Conservation (phyloP, 2,113 vertebrate genomes). For the Orthochromis indermauri region DNA sequence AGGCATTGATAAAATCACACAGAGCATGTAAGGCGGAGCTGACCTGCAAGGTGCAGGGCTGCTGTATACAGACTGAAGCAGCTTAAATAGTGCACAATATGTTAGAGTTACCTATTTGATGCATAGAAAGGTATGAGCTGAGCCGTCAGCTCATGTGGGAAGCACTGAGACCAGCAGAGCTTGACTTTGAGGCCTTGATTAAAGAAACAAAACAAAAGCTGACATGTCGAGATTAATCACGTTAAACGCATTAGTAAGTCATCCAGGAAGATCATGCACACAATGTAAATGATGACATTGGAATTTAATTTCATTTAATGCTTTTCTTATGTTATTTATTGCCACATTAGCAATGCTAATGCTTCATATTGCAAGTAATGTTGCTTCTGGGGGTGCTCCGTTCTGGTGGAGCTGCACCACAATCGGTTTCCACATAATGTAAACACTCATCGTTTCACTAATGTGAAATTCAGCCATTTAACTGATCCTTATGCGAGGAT, state of each 20-base stretch:
- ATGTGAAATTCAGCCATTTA: neutral
- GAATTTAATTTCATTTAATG: neutral
- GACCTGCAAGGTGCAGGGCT: fast-evolving
- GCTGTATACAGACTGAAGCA: neutral
- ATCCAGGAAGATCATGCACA: neutral
- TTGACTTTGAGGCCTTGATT: neutral
- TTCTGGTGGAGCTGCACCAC: neutral
- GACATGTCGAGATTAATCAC: neutral
- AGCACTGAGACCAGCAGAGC: neutral
- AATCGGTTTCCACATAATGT: neutral
- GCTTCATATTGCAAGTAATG: neutral
- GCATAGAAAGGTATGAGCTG: neutral
- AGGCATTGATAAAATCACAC: neutral
- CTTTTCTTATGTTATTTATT: neutral
- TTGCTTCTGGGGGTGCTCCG: neutral
- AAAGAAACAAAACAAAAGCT: neutral
- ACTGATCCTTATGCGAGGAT: fast-evolving
- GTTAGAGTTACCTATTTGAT: fast-evolving
- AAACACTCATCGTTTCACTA: neutral
- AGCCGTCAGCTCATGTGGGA: fast-evolving
- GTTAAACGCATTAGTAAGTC: neutral
- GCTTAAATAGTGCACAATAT: neutral
- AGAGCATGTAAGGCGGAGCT: neutral
- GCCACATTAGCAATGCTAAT: neutral
- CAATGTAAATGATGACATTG: neutral